Base-by-base conservation (phyloP, 23 tunicate species). In the Trididemnum clinides region DNA sequence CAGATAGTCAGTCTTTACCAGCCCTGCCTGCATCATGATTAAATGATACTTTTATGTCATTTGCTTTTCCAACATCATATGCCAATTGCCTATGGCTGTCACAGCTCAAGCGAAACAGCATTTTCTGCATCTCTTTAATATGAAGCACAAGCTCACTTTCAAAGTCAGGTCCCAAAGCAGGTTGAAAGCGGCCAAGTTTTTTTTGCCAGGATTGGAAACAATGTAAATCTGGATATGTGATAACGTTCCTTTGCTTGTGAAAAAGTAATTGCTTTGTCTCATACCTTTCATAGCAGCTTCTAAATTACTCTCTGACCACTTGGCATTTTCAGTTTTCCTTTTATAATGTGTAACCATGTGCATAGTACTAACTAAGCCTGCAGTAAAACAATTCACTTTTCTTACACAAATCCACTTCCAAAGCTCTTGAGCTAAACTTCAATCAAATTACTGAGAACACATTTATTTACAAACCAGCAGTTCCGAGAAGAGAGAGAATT, bases 81-180 rank as follows among this genome's bases (percentile, higher is more conserved):
- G 75, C 75, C 4, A 69, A 37, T 69, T 69, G 36, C 29, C 75
- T 18, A 35, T 28, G 31, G 10, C 31, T 69, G 7, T 69, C 75
- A 33, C 36, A 35, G 31, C 10, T 69, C 4, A 69, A 30, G 2
- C 75, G 36, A 30, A 27, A 69, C 29, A 69, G 31, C 75, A 69
- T 28, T 69, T 69, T 69, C 31, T 69, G 75, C 75, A 69, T 69
- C 18, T 69, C 31, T 30, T 69, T 30, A 5, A 69, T 69, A n/a
- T 28, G 75, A 2, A 3, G 36, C 5, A 69, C 75, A 30, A 69
- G 75, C 31, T 69, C 75, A 30, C 6, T 5, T 30, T 27, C 75
- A 30, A 27, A 69, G 4, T 69, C 15, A 28, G 29, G n/a, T 3
- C 36, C 10, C 36, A 69, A 30, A 27, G 75, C 75, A 12, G 19